Base-by-base conservation (phyloP, 2,113 vertebrate species). In the Epinephelus lanceolatus region DNA sequence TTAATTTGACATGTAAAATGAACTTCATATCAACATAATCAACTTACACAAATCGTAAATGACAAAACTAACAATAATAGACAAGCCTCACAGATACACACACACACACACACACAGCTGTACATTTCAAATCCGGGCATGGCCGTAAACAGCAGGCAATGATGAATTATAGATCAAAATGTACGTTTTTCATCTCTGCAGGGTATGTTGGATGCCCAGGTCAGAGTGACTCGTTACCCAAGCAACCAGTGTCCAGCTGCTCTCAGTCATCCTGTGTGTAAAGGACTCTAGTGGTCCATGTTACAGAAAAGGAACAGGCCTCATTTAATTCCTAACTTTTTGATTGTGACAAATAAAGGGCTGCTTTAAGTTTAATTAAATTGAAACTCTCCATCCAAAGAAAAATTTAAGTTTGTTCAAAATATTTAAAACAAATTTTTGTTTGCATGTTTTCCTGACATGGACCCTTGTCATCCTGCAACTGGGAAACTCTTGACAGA, bases 111-210 rank as follows among this genome's bases (percentile, higher is more conserved):
- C 6, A 63, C 47, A 62, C 0, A n/a, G 0, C n/a, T 62, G 30
- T 15, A 42, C 17, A 30, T 37, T 59, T 9, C 14, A 37, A 62
- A 61, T 49, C 23, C 30, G 18, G 42, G 13, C 62, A 42, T 27
- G 4, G 55, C n/a, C 2, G 1, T 33, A 66, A 37, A 67, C 15
- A 45, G 9, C 27, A 27, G 67, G 14, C 53, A n/a, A 7, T 19
- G n/a, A 68, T 80, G 18, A 63, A 80, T 70, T 57, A 75, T 85
- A 75, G 40, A 85, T 85, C 49, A 70, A 23, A 63, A n/a, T 10
- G n/a, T 27, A 6, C 4, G 52, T 18, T 49, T 63, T 80, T 75
- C 17, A 80, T 75, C 83, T 79, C 76, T 57, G 25, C 0, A 0
- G 76, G 82, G 21, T 53, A 37, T 40, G 62, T 2, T 57, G 27